These are phyloP conservation scores for Xestia rhomboidea DNA, from an alignment of 2,888 invertebrate genomes.

Conservation along the genomic window DNA sequence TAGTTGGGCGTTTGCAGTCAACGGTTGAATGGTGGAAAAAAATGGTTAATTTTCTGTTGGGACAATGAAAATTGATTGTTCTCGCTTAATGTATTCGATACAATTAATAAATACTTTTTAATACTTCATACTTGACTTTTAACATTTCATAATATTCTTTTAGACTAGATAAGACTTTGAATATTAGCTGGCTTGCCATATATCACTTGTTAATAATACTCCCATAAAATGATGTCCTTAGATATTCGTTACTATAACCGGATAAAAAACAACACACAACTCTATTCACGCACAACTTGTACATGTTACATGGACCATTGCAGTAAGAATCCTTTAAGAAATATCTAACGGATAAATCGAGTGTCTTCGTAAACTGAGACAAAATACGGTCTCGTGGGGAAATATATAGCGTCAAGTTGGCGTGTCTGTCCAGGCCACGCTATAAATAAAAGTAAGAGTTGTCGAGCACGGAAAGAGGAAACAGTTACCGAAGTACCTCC, in stretches of 20 bases:
- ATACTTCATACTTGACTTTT: background rate
- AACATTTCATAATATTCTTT: background rate
- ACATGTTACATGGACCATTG: background rate
- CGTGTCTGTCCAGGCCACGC: conserved; percentile 11
- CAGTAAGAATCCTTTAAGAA: conserved; percentile 31
- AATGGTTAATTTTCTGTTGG: background rate
- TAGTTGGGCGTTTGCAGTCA: background rate
- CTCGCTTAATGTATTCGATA: background rate
- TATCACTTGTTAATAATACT: background rate
- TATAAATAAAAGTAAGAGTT: conserved; percentile 39
- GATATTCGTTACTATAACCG: background rate
- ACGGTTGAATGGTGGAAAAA: no score
- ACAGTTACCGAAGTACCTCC: background rate
- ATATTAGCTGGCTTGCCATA: background rate
- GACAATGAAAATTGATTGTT: background rate
- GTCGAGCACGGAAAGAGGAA: background rate
- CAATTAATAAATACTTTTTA: background rate
- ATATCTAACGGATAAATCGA: conserved; percentile 40
- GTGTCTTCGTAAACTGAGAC: conserved; percentile 43
- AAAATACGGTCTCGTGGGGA: conserved; percentile 39
- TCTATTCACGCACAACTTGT: background rate
- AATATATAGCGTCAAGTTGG: conserved; percentile 39
- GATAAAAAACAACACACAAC: background rate
- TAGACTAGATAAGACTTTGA: background rate
- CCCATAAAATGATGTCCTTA: background rate